phyloP scores from a whole-genome alignment of 2,888 invertebrate genomes.

The Rosalia funebris region DNA sequence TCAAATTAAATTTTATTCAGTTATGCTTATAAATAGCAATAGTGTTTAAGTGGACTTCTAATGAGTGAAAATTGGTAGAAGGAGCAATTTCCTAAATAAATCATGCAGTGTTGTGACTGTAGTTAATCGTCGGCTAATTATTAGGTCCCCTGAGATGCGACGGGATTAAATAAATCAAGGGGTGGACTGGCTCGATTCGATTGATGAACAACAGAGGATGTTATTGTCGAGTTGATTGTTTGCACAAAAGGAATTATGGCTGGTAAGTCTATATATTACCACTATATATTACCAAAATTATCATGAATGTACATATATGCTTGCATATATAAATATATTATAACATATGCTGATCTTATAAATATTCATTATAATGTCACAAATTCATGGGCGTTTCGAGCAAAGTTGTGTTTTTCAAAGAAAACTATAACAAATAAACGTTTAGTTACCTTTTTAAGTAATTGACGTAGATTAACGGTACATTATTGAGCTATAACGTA shows the following conservation, averaged over 20 bases:
- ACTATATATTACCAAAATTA: too few species aligned
- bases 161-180: constrained; percentile 11
- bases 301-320: too few species aligned
- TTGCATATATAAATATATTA: too few species aligned
- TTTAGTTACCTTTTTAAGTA: too few species aligned
- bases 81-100: constrained; percentile 43
- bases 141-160: constrained; percentile 37
- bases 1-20: constrained; percentile 6
- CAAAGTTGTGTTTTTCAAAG: too few species aligned
- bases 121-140: constrained; percentile 51
- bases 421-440: too few species aligned
- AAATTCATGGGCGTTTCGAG: too few species aligned
- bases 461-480: too few species aligned
- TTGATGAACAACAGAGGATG: constrained; percentile 9
- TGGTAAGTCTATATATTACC: too few species aligned
- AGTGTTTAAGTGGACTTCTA: constrained; percentile 17
- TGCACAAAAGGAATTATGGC: background rate
- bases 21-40: constrained; percentile 9
- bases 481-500: too few species aligned
- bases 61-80: constrained; percentile 8
- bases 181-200: constrained; percentile 14
- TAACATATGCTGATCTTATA: too few species aligned
- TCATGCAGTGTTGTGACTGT: constrained; percentile 46
- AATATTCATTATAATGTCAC: too few species aligned
- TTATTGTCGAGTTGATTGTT: constrained; percentile 1